A percentile compares a stretch with the other conserved stretches of the same genome.
These are phyloP conservation scores for Cataglyphis altisquamis DNA, from an alignment of 2,888 invertebrate species.

Conservation along the genomic window DNA sequence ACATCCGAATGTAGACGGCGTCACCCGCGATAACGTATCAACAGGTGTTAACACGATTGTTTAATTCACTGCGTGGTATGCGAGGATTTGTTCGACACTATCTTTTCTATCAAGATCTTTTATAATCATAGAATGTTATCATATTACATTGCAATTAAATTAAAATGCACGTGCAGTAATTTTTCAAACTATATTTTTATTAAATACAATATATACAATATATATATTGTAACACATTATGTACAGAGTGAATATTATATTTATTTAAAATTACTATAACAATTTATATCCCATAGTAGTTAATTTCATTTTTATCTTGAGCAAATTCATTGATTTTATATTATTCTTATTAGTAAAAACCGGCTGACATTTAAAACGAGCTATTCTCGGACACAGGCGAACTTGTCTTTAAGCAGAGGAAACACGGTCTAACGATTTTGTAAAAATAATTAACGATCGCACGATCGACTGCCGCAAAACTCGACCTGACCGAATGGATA, in stretches of 20 bases:
- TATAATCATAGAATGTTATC: background rate
- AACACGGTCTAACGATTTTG: constrained; percentile 69
- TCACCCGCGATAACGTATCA: constrained; percentile 39
- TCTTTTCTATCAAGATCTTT: background rate
- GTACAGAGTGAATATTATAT: no score
- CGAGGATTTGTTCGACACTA: background rate
- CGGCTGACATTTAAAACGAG: constrained; percentile 26
- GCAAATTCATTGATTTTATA: background rate
- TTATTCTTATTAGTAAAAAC: constrained; percentile 6
- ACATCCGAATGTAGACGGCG: constrained; percentile 41
- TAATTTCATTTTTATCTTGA: background rate
- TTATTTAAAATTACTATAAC: no score
- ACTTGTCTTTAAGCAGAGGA: constrained; percentile 62
- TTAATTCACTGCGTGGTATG: constrained; percentile 30
- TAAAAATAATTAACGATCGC: constrained; percentile 79
- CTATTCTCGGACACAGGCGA: background rate
- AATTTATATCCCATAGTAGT: no score
- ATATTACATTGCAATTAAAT: background rate
- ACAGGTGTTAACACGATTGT: constrained; percentile 51
- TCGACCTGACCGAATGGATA: constrained; percentile 71
- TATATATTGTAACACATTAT: background rate
- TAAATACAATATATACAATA: background rate
- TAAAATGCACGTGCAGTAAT: background rate
- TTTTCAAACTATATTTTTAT: background rate
- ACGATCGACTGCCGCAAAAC: constrained; percentile 47